A percentile compares a stretch with the other conserved stretches of the same genome.
Conservation (phyloP, 2,797 vertebrate genomes). For the Labroides dimidiatus region DNA sequence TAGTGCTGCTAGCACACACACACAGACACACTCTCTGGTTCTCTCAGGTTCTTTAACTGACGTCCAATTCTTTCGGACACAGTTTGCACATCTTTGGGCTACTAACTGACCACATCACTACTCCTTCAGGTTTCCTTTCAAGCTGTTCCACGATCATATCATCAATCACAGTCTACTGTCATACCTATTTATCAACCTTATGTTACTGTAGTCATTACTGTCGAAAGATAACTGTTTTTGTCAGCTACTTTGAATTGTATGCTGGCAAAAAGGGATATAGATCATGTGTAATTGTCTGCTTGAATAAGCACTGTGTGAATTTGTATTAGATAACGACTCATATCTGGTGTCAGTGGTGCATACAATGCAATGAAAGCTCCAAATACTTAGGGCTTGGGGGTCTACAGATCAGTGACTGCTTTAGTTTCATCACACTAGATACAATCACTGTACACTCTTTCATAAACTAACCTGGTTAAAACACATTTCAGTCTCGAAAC, state of each 20-base stretch:
- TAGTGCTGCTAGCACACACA: conserved; percentile 77
- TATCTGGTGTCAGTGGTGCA: conserved; percentile 53
- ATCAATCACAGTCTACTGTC: conserved; percentile 71
- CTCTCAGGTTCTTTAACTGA: conserved; percentile 81
- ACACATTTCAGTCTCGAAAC: conserved; percentile 52
- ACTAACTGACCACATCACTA: conserved; percentile 73
- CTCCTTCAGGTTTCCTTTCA: conserved; percentile 74
- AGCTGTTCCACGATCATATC: conserved; percentile 59
- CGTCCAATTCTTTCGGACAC: conserved; percentile 68
- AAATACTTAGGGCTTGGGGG: conserved; percentile 55
- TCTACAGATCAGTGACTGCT: conserved; percentile 59
- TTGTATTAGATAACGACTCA: conserved; percentile 51
- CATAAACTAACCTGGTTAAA: conserved; percentile 47
- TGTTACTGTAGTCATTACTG: conserved; percentile 80
- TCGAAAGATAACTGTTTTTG: conserved; percentile 69
- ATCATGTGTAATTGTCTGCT: conserved; percentile 61
- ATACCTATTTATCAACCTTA: conserved; percentile 71
- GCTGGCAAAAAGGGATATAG: conserved; percentile 45
- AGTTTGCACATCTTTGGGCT: conserved; percentile 79
- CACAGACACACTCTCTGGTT: conserved; percentile 65
- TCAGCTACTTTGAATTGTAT: conserved; percentile 50
- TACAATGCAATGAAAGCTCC: conserved; percentile 64
- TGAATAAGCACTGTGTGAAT: conserved; percentile 74
- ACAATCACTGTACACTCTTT: conserved; percentile 60
- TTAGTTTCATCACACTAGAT: conserved; percentile 60